Conservation (phyloP, 2,888 invertebrate species). For the Automeris io region DNA sequence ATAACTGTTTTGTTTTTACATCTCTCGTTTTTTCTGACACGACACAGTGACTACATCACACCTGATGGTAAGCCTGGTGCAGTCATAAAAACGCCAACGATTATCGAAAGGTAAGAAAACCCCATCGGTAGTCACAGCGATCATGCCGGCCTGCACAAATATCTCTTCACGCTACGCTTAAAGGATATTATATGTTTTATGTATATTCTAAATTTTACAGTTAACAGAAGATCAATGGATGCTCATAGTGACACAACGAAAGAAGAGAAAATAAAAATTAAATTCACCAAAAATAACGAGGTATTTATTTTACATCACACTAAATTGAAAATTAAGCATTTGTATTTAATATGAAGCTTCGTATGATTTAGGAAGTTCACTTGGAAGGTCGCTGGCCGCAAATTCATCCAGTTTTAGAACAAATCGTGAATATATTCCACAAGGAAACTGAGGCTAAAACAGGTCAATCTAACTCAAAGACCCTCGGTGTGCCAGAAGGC, state of each 20-base stretch:
- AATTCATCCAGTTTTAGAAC: slow-evolving; percentile 46
- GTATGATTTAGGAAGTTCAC: slow-evolving; percentile 55
- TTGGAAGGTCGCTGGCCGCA: slow-evolving; percentile 57
- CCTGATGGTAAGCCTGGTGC: too few species aligned
- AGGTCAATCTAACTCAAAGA: slow-evolving; percentile 6
- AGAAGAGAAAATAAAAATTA: slow-evolving; percentile 44
- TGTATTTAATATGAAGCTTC: slow-evolving; percentile 11
- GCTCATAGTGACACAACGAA: slow-evolving; percentile 5
- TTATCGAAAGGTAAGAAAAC: too few species aligned
- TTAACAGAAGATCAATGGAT: slow-evolving; percentile 9
- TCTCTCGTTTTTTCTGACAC: too few species aligned
- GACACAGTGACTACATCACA: too few species aligned
- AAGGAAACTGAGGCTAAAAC: slow-evolving; percentile 19
- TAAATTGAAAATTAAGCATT: background rate
- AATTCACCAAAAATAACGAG: slow-evolving; percentile 49
- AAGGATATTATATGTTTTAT: too few species aligned
- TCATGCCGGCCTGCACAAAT: too few species aligned
- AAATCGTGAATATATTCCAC: slow-evolving; percentile 48
- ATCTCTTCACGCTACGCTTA: too few species aligned
- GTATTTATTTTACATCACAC: slow-evolving; percentile 23
- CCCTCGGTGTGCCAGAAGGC: slow-evolving; percentile 1
- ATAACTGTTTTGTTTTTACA: too few species aligned
- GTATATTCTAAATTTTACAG: slow-evolving; percentile 13
- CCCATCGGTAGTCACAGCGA: too few species aligned
- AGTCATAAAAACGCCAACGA: too few species aligned